These are phyloP conservation scores for Psephotus haematonotus DNA, from an alignment of 2,113 vertebrate species.

Conservation along the genomic window DNA sequence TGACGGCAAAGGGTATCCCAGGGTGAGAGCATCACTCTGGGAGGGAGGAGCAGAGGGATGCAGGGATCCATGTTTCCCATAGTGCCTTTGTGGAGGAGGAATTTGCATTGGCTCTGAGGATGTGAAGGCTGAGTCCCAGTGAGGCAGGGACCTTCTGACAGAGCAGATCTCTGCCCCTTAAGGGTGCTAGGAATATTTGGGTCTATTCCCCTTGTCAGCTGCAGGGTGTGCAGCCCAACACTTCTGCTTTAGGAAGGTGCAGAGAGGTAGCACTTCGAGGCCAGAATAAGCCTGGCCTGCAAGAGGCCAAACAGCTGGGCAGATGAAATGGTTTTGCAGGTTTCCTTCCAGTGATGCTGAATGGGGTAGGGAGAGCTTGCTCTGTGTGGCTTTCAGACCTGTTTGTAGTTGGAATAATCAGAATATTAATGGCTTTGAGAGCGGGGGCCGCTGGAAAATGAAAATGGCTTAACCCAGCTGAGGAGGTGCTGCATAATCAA, in stretches of 20 bases:
- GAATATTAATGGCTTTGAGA: conserved; percentile 13
- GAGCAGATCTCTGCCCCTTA: rapidly evolving
- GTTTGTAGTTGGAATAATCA: not conserved
- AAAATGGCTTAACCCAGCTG: not conserved
- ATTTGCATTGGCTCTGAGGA: not conserved
- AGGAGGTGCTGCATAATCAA: conserved; percentile 2
- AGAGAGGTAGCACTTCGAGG: not conserved
- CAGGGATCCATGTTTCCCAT: not conserved
- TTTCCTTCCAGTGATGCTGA: not conserved
- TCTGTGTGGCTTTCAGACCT: not conserved
- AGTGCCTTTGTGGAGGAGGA: not conserved
- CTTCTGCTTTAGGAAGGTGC: not conserved
- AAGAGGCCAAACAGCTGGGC: not conserved
- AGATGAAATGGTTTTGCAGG: not conserved
- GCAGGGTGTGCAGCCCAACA: rapidly evolving
- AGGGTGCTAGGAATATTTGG: not conserved
- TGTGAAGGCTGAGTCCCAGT: not conserved
- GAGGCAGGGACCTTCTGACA: not conserved
- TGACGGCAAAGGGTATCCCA: not conserved
- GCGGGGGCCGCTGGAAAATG: not conserved
- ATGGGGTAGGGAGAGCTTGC: not conserved
- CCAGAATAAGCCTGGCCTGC: not conserved
- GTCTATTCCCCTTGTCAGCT: not conserved
- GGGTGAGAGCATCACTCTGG: rapidly evolving
- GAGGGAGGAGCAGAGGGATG: not conserved